phyloP scores from a whole-genome alignment of 2,888 invertebrate species.

The Cheilosia soror region DNA sequence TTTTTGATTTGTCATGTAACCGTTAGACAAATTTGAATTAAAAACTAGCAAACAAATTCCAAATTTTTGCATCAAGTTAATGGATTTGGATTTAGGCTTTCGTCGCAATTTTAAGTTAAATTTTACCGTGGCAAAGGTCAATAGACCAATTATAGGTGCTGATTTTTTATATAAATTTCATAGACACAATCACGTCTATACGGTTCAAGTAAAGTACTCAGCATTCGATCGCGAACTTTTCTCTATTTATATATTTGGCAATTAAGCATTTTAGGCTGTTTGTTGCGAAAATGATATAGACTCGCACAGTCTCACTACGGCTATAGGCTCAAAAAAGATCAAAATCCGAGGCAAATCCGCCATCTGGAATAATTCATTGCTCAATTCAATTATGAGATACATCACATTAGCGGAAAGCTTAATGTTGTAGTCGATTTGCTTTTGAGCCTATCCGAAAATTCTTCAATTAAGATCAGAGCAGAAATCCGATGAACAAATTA shows the following conservation, averaged over 20 bases:
- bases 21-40: too few species aligned
- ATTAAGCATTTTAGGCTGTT: neutral
- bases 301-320: conserved; percentile 3
- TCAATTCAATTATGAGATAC: conserved; percentile 5
- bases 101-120: too few species aligned
- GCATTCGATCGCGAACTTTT: conserved; percentile 16
- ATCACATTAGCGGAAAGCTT: conserved; percentile 15
- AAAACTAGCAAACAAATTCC: too few species aligned
- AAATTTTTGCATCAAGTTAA: too few species aligned
- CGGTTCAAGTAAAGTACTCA: neutral
- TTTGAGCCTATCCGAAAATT: conserved; percentile 7
- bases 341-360: conserved; percentile 7
- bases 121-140: too few species aligned
- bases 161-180: too few species aligned
- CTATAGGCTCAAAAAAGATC: conserved; percentile 22
- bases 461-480: neutral
- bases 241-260: too few species aligned
- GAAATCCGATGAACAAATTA: conserved; percentile 10
- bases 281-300: neutral
- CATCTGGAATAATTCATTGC: conserved; percentile 4
- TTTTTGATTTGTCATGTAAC: too few species aligned
- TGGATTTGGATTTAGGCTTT: too few species aligned
- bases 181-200: too few species aligned
- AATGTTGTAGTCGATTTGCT: conserved; percentile 59
- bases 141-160: too few species aligned